phyloP scores from a whole-genome alignment of 1,140 invertebrate genomes.

The Rhagoletis pomonella region DNA sequence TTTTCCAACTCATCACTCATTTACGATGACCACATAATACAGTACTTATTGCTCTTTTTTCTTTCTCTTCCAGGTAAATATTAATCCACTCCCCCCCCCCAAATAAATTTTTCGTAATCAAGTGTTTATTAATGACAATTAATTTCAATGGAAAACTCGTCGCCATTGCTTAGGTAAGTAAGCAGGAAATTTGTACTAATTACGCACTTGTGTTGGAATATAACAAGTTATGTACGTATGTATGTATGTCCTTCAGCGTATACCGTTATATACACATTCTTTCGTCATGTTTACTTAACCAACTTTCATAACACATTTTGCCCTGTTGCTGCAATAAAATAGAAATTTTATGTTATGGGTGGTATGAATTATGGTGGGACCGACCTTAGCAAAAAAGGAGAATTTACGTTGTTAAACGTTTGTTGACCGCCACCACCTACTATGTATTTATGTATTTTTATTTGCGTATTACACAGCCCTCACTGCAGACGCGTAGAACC shows the following conservation, averaged over 20 bases:
- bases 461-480: neutral
- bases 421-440: neutral
- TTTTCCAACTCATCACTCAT: no score
- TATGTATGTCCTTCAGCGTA: neutral
- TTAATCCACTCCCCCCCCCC: neutral
- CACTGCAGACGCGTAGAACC: neutral
- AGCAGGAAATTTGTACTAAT: slow-evolving; percentile 43
- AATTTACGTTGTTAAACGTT: neutral
- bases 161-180: slow-evolving; percentile 16
- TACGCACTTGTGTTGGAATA: slow-evolving; percentile 7
- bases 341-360: slow-evolving; percentile 28
- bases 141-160: slow-evolving; percentile 23
- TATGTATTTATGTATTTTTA: no score
- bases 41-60: neutral
- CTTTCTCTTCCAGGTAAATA: slow-evolving; percentile 31
- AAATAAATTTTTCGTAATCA: neutral
- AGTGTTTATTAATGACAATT: slow-evolving; percentile 43
- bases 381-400: neutral
- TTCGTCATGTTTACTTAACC: neutral
- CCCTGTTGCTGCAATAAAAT: slow-evolving; percentile 34
- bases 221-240: neutral
- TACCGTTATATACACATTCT: neutral
- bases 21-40: neutral
- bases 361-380: neutral
- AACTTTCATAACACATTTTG: neutral